Conservation (phyloP, 2,888 invertebrate genomes). For the Drosophila nigricruria region DNA sequence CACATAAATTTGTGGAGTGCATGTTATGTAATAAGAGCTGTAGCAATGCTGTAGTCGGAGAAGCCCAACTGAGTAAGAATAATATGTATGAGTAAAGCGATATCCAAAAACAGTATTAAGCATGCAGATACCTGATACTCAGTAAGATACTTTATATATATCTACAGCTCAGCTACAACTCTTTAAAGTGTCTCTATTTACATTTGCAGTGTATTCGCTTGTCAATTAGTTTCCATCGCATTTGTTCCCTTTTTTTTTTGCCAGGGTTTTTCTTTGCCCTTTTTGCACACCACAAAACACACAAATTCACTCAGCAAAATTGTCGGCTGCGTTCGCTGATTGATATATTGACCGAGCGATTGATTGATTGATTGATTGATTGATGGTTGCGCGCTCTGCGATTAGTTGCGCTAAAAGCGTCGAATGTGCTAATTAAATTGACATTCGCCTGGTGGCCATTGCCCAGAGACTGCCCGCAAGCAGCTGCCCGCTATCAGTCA, state of each 20-base stretch:
- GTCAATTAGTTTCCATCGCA: constrained; percentile 16
- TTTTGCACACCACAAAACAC: constrained; percentile 38
- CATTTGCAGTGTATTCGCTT: constrained; percentile 41
- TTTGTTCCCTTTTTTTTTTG: neutral
- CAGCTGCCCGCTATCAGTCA: constrained; percentile 16
- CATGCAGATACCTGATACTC: too few relatives aligned
- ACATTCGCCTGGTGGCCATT: constrained; percentile 31
- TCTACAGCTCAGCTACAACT: neutral
- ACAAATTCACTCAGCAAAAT: constrained; percentile 53
- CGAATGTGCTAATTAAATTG: constrained; percentile 57
- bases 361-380: constrained; percentile 39
- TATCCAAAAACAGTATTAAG: too few relatives aligned
- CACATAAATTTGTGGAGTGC: neutral
- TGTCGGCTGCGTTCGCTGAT: constrained; percentile 34
- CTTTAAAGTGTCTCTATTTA: neutral
- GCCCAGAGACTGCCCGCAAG: constrained; percentile 11
- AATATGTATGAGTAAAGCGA: too few relatives aligned
- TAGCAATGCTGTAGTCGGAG: neutral
- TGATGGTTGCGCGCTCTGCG: constrained; percentile 15
- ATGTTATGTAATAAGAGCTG: neutral
- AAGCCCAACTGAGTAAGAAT: too few relatives aligned
- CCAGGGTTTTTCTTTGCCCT: constrained; percentile 12
- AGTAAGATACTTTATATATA: too few relatives aligned
- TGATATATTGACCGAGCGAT: constrained; percentile 49
- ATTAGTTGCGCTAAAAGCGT: constrained; percentile 47